phyloP scores from a whole-genome alignment of 2,113 vertebrate genomes.

The Lathamus discolor region DNA sequence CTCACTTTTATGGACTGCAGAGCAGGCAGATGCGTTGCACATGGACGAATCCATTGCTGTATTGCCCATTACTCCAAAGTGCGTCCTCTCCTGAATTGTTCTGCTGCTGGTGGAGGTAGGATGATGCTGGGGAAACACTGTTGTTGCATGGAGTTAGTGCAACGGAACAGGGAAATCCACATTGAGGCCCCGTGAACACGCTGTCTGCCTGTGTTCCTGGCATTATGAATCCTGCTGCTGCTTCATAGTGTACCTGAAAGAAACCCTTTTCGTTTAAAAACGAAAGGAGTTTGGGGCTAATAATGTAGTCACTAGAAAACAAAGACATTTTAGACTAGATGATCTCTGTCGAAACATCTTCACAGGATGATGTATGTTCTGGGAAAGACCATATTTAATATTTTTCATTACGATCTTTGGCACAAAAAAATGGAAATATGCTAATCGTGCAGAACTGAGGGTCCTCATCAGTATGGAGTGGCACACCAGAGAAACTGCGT shows the following conservation, averaged over 20 bases:
- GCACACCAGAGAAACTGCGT: background rate
- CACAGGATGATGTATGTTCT: background rate
- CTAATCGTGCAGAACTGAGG: background rate
- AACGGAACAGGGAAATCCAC: background rate
- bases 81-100: background rate
- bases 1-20: background rate
- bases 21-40: background rate
- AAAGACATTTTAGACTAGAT: background rate
- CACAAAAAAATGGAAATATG: background rate
- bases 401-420: slow-evolving; percentile 45
- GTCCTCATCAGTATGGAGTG: background rate
- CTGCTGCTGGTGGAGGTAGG: background rate
- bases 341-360: background rate
- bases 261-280: background rate
- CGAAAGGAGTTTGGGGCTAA: background rate
- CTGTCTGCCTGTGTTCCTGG: background rate
- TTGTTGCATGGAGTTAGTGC: background rate
- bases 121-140: fast-evolving
- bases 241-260: background rate
- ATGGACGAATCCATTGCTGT: background rate
- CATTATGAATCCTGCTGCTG: background rate
- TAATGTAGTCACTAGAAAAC: background rate
- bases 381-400: slow-evolving; percentile 20
- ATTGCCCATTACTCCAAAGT: background rate
- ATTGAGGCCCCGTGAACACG: no score